Conservation (phyloP, 2,113 vertebrate species). For the Charina bottae region DNA sequence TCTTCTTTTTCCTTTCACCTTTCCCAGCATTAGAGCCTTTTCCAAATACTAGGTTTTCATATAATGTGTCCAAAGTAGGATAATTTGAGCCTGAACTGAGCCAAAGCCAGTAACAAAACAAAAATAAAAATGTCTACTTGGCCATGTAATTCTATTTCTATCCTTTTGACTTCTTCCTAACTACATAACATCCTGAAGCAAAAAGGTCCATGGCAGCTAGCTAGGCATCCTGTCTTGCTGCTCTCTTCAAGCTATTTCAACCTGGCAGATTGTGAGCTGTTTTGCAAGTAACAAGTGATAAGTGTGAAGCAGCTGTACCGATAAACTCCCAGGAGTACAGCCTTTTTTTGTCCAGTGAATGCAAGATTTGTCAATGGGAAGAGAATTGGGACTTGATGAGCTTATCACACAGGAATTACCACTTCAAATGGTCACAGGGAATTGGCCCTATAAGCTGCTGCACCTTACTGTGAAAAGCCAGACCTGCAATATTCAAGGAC, state of each 20-base stretch:
- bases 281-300: slow-evolving; percentile 8
- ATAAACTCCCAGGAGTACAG: background rate
- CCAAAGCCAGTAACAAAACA: background rate
- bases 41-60: too few relatives aligned
- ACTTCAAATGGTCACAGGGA: slow-evolving; percentile 15
- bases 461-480: background rate
- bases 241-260: background rate
- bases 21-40: too few relatives aligned
- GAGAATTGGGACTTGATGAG: background rate
- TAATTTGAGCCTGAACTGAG: background rate
- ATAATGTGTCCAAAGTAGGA: too few relatives aligned
- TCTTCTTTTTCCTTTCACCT: too few relatives aligned
- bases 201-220: background rate
- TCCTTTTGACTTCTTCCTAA: background rate
- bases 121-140: background rate
- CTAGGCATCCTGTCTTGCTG: background rate
- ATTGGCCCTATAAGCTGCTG: background rate
- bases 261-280: background rate
- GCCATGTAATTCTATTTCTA: background rate
- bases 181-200: background rate
- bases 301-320: background rate
- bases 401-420: slow-evolving; percentile 8
- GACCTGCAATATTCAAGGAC: background rate
- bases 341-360: slow-evolving; percentile 13
- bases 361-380: slow-evolving; percentile 6